phyloP scores from a whole-genome alignment of 2,797 vertebrate species.

The Amazona ochrocephala region DNA sequence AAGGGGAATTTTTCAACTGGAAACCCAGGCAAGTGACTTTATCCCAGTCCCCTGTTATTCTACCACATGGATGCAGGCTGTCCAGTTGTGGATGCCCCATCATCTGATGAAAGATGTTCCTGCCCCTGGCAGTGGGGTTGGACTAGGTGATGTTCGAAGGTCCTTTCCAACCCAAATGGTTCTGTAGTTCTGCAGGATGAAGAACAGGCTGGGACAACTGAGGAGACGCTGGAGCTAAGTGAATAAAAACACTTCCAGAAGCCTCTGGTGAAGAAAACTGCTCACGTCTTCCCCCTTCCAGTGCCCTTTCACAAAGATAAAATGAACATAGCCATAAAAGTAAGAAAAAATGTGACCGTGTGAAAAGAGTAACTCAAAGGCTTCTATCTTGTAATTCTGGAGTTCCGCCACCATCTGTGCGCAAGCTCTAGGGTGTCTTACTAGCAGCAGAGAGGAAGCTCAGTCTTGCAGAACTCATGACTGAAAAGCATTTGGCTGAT shows the following conservation, averaged over 20 bases:
- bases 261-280: background rate
- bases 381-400: background rate
- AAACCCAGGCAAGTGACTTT: background rate
- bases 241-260: background rate
- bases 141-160: background rate
- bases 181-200: background rate
- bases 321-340: background rate
- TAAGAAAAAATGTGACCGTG: no score
- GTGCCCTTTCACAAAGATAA: background rate
- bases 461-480: background rate
- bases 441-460: background rate
- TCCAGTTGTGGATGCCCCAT: background rate
- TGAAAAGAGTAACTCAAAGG: background rate
- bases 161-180: background rate
- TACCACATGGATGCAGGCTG: background rate
- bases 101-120: background rate
- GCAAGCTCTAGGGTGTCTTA: background rate
- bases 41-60: background rate
- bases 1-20: background rate
- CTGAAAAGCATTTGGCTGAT: background rate
- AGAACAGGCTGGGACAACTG: background rate
- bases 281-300: background rate
- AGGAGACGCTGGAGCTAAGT: background rate
- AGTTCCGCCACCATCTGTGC: background rate
- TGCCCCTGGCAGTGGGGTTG: background rate